Conservation (phyloP, 2,888 invertebrate genomes). For the Drosophila peninsularis region DNA sequence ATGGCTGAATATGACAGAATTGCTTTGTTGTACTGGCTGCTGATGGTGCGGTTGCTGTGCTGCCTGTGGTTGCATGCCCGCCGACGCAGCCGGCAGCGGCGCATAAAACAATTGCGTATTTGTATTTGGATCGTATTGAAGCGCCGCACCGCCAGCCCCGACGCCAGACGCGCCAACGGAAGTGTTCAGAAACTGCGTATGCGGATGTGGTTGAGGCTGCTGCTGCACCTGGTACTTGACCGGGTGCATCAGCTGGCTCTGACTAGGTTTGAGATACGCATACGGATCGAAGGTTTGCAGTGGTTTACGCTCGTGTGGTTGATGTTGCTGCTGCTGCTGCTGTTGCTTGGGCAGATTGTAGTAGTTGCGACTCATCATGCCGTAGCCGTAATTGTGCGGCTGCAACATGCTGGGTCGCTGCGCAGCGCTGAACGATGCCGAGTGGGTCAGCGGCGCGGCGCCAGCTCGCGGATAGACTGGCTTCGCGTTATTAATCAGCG, state of each 20-base stretch:
- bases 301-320: slow-evolving; percentile 75
- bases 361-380: slow-evolving; percentile 75
- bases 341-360: slow-evolving; percentile 66
- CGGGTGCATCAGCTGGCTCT: slow-evolving; percentile 56
- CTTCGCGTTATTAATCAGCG: slow-evolving; percentile 44
- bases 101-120: slow-evolving; percentile 78
- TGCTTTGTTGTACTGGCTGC: slow-evolving; percentile 77
- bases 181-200: slow-evolving; percentile 74
- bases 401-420: slow-evolving; percentile 73
- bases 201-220: slow-evolving; percentile 66
- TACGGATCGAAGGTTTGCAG: slow-evolving; percentile 83
- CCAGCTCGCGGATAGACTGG: slow-evolving; percentile 47
- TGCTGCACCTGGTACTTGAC: slow-evolving; percentile 63
- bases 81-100: slow-evolving; percentile 44
- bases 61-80: slow-evolving; percentile 62
- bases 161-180: slow-evolving; percentile 44
- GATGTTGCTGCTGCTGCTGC: slow-evolving; percentile 26
- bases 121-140: slow-evolving; percentile 74
- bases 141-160: slow-evolving; percentile 41
- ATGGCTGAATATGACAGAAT: slow-evolving; percentile 80
- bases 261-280: slow-evolving; percentile 80
- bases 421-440: slow-evolving; percentile 81
- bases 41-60: slow-evolving; percentile 54
- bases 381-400: slow-evolving; percentile 58
- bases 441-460: slow-evolving; percentile 75